Percentiles rank a stretch among this genome's conserved stretches.
phyloP scores from a whole-genome alignment of 2,113 vertebrate species.

The Coturnix japonica region DNA sequence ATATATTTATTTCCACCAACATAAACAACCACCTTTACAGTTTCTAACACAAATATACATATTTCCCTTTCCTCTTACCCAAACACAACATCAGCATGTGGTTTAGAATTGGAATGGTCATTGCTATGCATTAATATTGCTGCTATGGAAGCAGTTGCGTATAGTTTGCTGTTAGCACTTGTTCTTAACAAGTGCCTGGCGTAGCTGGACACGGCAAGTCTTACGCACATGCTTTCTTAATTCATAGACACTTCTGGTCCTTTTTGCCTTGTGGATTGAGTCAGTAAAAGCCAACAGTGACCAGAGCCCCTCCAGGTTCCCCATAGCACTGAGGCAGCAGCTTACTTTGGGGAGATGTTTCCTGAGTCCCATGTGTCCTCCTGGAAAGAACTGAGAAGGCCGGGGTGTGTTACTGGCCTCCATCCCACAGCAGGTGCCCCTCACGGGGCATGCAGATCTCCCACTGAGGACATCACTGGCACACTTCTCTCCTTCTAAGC shows the following conservation, averaged over 20 bases:
- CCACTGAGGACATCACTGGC: accelerated
- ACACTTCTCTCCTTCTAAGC: background rate
- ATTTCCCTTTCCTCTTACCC: background rate
- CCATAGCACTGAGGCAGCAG: background rate
- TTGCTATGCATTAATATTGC: background rate
- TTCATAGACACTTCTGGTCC: background rate
- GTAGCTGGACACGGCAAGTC: background rate
- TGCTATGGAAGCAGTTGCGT: background rate
- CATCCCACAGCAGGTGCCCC: background rate
- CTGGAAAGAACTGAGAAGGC: background rate
- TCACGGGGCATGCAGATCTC: accelerated
- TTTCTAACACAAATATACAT: background rate
- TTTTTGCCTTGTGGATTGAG: background rate
- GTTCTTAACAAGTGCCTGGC: background rate
- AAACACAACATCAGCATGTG: background rate
- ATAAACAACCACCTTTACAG: constrained; percentile 31
- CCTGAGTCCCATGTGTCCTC: accelerated
- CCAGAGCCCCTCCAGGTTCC: background rate
- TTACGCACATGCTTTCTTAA: background rate
- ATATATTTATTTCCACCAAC: constrained; percentile 23
- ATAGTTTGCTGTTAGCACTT: background rate
- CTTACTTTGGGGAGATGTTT: background rate
- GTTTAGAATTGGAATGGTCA: background rate
- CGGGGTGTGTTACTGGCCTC: accelerated
- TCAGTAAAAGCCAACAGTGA: background rate